Percentiles rank a stretch among this genome's conserved stretches.
phyloP scores from a whole-genome alignment of 2,113 vertebrate species.

The Vireo altiloquus region DNA sequence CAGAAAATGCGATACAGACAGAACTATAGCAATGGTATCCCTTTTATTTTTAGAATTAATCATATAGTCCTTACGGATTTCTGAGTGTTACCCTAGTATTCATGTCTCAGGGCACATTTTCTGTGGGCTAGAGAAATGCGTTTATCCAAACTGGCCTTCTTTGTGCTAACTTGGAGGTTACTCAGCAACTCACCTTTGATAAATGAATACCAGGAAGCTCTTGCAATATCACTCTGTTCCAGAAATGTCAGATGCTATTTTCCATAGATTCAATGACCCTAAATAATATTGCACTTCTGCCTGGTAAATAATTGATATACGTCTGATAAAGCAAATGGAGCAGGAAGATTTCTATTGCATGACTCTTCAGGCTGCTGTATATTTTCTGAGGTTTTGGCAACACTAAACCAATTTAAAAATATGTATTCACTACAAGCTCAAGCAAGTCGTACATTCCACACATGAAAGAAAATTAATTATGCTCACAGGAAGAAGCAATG shows the following conservation, averaged over 20 bases:
- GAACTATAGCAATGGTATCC: not conserved
- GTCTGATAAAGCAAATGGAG: slow-evolving; percentile 14
- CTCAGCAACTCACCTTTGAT: not conserved
- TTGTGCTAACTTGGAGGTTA: not conserved
- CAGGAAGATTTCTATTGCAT: not conserved
- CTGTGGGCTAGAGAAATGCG: not conserved
- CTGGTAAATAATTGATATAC: slow-evolving; percentile 40
- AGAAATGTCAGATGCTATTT: slow-evolving; percentile 35
- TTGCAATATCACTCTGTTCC: not conserved
- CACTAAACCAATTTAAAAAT: not conserved
- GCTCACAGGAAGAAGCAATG: not conserved
- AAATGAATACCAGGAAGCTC: not conserved
- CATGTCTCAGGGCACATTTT: not conserved
- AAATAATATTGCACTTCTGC: not conserved
- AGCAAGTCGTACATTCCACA: not conserved
- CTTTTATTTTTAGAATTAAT: not conserved
- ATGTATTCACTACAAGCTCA: not conserved
- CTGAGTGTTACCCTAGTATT: not conserved
- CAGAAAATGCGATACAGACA: not conserved
- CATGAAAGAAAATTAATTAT: not conserved
- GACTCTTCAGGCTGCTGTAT: not conserved
- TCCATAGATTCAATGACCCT: not conserved
- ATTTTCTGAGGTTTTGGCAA: not conserved
- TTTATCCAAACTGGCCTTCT: not conserved
- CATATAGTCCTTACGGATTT: not conserved